phyloP scores from a whole-genome alignment of 1,140 invertebrate genomes.

The Mactra quadrangularis region DNA sequence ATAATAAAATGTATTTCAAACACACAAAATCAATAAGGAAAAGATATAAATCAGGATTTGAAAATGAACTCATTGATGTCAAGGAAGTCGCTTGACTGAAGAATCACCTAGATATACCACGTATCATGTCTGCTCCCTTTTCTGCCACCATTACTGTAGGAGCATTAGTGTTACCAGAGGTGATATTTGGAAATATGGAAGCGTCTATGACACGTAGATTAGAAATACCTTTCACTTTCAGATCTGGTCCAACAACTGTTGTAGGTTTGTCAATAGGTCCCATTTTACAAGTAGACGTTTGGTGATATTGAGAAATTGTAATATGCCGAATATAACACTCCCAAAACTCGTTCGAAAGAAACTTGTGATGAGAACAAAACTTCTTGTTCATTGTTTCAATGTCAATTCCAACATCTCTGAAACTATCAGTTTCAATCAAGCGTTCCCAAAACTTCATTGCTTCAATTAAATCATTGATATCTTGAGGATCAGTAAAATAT shows the following conservation, averaged over 20 bases:
- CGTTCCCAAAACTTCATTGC: conserved; percentile 63
- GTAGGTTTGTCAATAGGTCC: conserved; percentile 92
- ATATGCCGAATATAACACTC: conserved; percentile 77
- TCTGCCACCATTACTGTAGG: conserved; percentile 94
- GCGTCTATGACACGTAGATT: conserved; percentile 70
- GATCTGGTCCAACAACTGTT: conserved; percentile 93
- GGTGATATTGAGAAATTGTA: conserved; percentile 91
- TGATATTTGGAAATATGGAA: conserved; percentile 70
- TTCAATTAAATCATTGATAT: conserved; percentile 66
- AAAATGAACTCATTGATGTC: no score
- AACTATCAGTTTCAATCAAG: conserved; percentile 50
- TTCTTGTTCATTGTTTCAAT: conserved; percentile 37
- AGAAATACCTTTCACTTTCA: conserved; percentile 75
- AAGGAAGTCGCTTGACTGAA: no score
- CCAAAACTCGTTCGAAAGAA: conserved; percentile 77
- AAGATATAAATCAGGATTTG: no score
- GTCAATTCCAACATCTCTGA: conserved; percentile 58
- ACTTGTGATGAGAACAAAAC: conserved; percentile 51
- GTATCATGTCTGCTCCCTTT: conserved; percentile 92
- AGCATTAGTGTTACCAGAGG: conserved; percentile 90
- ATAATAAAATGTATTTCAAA: no score
- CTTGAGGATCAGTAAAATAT: conserved; percentile 69
- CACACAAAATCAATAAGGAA: no score
- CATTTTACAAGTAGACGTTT: conserved; percentile 96
- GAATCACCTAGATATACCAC: no score